These are phyloP conservation scores for Lucifuga dentata DNA, from an alignment of 2,113 vertebrate species.

Conservation along the genomic window DNA sequence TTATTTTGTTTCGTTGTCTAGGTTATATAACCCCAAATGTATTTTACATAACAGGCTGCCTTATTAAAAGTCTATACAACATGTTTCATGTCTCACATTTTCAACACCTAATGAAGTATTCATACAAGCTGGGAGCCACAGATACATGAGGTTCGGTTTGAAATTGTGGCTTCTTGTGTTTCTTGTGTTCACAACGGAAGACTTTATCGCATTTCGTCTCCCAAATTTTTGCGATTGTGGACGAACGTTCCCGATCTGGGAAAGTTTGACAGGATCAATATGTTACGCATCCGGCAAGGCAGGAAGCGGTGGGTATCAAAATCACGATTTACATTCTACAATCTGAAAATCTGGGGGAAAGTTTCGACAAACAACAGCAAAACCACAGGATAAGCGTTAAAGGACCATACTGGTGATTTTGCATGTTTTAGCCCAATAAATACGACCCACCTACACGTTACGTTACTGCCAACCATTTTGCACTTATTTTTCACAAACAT, in stretches of 20 bases:
- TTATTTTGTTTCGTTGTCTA: slow-evolving; percentile 60
- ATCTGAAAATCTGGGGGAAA: too few species aligned
- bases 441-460: too few species aligned
- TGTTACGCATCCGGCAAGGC: background rate
- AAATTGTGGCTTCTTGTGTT: slow-evolving; percentile 1
- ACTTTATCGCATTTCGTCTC: background rate
- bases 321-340: slow-evolving; percentile 31
- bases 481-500: too few species aligned
- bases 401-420: too few species aligned
- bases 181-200: background rate
- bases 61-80: slow-evolving; percentile 69
- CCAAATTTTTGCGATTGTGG: background rate
- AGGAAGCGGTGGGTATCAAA: background rate
- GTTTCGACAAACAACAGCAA: too few species aligned
- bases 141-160: slow-evolving; percentile 30
- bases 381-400: too few species aligned
- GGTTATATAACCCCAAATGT: slow-evolving; percentile 65
- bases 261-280: background rate
- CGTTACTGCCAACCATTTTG: too few species aligned
- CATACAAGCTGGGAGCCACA: slow-evolving; percentile 57
- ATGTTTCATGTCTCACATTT: slow-evolving; percentile 66
- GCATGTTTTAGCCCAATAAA: too few species aligned
- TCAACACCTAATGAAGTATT: slow-evolving; percentile 61
- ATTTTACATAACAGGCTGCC: slow-evolving; percentile 60
- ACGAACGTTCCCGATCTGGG: background rate